These are phyloP conservation scores for Myrmecophaga tridactyla DNA, from an alignment of 2,113 vertebrate species.

Conservation along the genomic window DNA sequence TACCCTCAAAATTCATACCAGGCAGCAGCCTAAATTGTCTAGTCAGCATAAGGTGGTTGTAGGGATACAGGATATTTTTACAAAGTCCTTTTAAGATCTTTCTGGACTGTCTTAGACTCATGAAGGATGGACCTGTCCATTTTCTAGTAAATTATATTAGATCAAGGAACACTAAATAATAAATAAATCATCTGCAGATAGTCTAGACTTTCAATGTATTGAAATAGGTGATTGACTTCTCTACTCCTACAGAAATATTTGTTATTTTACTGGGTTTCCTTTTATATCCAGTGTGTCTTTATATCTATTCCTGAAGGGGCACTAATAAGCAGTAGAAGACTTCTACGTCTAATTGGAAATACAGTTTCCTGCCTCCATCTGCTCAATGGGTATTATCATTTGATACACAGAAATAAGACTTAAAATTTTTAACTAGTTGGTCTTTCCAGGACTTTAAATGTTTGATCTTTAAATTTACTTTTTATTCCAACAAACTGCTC, in stretches of 20 bases:
- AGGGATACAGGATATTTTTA: neutral
- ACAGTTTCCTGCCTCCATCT: slow-evolving; percentile 67
- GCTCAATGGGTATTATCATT: slow-evolving; percentile 60
- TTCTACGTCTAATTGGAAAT: neutral
- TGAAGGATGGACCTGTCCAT: neutral
- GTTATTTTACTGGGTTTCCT: neutral
- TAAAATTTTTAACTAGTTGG: slow-evolving; percentile 60
- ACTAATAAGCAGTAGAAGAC: neutral
- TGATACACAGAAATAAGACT: slow-evolving; percentile 59
- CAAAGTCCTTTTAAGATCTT: neutral
- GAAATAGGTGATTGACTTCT: neutral
- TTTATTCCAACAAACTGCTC: slow-evolving; percentile 78
- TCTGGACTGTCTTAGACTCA: neutral
- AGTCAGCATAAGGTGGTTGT: neutral
- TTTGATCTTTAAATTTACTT: slow-evolving; percentile 76
- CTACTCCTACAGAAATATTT: neutral
- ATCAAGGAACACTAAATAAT: neutral
- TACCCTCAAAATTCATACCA: neutral
- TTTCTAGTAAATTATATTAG: neutral
- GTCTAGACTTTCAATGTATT: neutral
- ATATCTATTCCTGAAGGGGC: neutral
- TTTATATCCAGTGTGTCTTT: neutral
- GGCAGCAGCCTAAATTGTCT: neutral
- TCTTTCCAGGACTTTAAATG: slow-evolving; percentile 73
- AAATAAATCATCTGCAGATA: neutral